Evolutionary conservation across 2,888 invertebrate genomes (phyloP), one percentile per base, ranked within the genome.

Genomic region (Mimumesa dahlbomi): DNA sequence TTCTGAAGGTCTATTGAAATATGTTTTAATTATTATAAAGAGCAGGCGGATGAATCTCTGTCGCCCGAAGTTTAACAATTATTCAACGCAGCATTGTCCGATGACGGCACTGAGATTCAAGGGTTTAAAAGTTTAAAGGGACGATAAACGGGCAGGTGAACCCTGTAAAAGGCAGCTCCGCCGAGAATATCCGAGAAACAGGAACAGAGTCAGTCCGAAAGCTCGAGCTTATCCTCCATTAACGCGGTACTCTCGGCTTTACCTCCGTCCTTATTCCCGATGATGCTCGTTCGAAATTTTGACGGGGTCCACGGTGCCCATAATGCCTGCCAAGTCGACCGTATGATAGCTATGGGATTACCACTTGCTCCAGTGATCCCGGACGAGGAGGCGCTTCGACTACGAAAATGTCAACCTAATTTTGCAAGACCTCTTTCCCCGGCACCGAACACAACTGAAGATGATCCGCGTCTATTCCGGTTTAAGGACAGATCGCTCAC

Each of bases 201-300:
- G 64, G 64, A 56, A 67, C 66, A 67, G 82, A 86, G 86, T 86
- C 86, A 85, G 75, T 81, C 59, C 68, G 73, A 62, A 75, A 83
- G 77, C 72, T 75, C 69, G 75, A 49, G 88, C 84, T 88, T 87
- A 88, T 87, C 87, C 88, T 88, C 85, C 86, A 88, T 87, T 88
- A 88, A 87, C 73, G 82, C 82, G 74, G 81, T 76, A 75, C 81
- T 82, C 77, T 67, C 72, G 70, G 74, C 64, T 62, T 62, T 59
- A 58, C 53, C 77, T 49, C 14, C 56, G 70, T 70, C 77, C 81
- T 84, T 80, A 84, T 83, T 84, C 82, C 81, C 81, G 77, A 84
- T 84, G 57, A 22, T 64, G 73, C 64, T 81, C 73, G 79, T 72
- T 22, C 45, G 43, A 68, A 61, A 54, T 69, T 68, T 65, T 69